Evolutionary conservation across 1,140 invertebrate genomes (phyloP).

Genomic region (Dysdera silvatica): DNA sequence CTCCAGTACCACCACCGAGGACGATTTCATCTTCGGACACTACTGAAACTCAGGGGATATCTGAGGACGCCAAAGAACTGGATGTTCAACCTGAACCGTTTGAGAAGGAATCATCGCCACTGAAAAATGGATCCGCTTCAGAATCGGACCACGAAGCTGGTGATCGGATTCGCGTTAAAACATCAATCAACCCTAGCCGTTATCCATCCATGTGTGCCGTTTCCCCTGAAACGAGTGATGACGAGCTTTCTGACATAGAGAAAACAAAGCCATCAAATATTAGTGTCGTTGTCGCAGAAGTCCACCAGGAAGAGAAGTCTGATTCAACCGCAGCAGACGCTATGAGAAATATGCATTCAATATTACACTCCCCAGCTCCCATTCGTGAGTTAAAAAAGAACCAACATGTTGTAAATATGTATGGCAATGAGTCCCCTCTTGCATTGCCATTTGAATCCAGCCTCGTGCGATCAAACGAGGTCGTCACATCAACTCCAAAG

Average conservation of each 20-base stretch:
- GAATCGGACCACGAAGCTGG: constrained; percentile 47
- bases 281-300: constrained; percentile 14
- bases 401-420: too few relatives aligned
- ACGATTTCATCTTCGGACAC: not conserved
- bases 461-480: too few relatives aligned
- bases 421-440: too few relatives aligned
- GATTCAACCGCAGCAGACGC: too few relatives aligned
- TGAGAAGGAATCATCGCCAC: constrained; percentile 17
- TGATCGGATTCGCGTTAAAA: constrained; percentile 66
- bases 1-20: constrained; percentile 2
- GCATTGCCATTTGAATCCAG: too few relatives aligned
- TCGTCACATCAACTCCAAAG: too few relatives aligned
- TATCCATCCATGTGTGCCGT: constrained; percentile 90
- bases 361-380: too few relatives aligned
- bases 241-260: constrained; percentile 49
- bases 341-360: too few relatives aligned
- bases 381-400: too few relatives aligned
- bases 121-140: constrained; percentile 13
- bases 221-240: constrained; percentile 71
- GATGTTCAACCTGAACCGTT: too few relatives aligned
- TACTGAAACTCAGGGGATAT: not conserved
- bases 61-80: not conserved
- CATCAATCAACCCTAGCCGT: constrained; percentile 71
- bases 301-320: constrained; percentile 4
- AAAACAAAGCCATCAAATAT: constrained; percentile 6